Conservation (phyloP, 2,888 invertebrate species). For the Tromatobia lineatoria region DNA sequence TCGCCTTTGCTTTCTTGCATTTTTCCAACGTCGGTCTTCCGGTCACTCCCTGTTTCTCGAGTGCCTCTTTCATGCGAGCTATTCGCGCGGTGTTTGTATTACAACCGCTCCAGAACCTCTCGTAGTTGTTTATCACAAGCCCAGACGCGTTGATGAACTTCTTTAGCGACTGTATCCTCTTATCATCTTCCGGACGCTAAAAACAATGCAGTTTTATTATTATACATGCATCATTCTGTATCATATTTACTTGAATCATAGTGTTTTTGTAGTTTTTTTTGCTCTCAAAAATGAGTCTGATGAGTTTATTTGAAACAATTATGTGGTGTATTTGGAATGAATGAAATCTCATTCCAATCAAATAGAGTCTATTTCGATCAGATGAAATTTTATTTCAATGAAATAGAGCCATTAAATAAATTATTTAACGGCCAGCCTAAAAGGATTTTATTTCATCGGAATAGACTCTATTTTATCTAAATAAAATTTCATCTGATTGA, state of each 20-base stretch:
- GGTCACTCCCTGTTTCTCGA: constrained; percentile 78
- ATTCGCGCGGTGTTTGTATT: constrained; percentile 75
- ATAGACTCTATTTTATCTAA: no score
- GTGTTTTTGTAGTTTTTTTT: not conserved
- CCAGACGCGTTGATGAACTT: constrained; percentile 79
- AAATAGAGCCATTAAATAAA: no score
- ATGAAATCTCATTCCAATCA: no score
- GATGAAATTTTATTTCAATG: no score
- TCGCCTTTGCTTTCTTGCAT: constrained; percentile 77
- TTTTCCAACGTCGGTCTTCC: constrained; percentile 80
- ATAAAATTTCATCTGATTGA: no score
- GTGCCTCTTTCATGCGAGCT: constrained; percentile 74
- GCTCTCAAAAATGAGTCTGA: not conserved
- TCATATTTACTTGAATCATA: not conserved
- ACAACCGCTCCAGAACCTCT: constrained; percentile 77
- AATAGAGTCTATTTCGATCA: no score
- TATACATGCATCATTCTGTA: not conserved
- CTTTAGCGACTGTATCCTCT: constrained; percentile 76
- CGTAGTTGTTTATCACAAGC: constrained; percentile 77
- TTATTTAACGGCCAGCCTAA: no score
- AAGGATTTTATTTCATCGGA: no score
- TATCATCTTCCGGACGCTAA: constrained; percentile 72
- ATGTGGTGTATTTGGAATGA: no score
- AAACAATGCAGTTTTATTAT: constrained; percentile 38
- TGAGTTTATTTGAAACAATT: no score